Evolutionary conservation across 2,888 invertebrate genomes (phyloP).

Genomic region (Pterobdella sp.): DNA sequence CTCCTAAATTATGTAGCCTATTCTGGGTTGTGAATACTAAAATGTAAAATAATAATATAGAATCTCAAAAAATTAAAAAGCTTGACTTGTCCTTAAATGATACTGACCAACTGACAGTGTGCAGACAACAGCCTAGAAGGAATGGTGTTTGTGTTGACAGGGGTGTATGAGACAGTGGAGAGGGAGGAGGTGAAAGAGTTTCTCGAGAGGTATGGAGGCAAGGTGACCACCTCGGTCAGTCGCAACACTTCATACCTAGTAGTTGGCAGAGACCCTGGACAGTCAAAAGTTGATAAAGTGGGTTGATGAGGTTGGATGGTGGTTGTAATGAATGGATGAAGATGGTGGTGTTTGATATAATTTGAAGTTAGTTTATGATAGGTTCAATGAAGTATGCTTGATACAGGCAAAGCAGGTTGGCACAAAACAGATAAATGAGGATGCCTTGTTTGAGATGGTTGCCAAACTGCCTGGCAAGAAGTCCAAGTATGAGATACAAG

Average conservation of each 20-base stretch:
- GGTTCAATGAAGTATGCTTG: not conserved
- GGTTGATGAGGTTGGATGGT: slow-evolving; percentile 11
- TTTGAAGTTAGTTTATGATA: not conserved
- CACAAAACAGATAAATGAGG: slow-evolving; percentile 70
- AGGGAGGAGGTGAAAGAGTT: slow-evolving; percentile 68
- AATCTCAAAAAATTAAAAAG: too few relatives aligned
- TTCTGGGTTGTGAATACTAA: too few relatives aligned
- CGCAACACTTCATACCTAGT: slow-evolving; percentile 74
- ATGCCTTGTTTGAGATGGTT: slow-evolving; percentile 73
- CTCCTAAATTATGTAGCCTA: too few relatives aligned
- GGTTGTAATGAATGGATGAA: not conserved
- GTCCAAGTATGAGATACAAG: slow-evolving; percentile 46
- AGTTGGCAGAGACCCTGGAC: slow-evolving; percentile 77
- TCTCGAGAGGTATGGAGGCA: slow-evolving; percentile 72
- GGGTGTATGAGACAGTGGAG: slow-evolving; percentile 69
- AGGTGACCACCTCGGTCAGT: slow-evolving; percentile 65
- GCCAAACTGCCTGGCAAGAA: slow-evolving; percentile 51
- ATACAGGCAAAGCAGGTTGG: slow-evolving; percentile 54
- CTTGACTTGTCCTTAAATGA: too few relatives aligned
- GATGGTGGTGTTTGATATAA: not conserved
- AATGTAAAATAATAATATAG: too few relatives aligned
- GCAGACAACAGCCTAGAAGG: slow-evolving; percentile 51
- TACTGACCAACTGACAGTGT: slow-evolving; percentile 51
- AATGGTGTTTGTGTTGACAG: slow-evolving; percentile 61
- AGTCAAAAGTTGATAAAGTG: slow-evolving; percentile 69